Evolutionary conservation across 1,140 invertebrate species (phyloP).

Genomic region (Cyclargus thomasi): DNA sequence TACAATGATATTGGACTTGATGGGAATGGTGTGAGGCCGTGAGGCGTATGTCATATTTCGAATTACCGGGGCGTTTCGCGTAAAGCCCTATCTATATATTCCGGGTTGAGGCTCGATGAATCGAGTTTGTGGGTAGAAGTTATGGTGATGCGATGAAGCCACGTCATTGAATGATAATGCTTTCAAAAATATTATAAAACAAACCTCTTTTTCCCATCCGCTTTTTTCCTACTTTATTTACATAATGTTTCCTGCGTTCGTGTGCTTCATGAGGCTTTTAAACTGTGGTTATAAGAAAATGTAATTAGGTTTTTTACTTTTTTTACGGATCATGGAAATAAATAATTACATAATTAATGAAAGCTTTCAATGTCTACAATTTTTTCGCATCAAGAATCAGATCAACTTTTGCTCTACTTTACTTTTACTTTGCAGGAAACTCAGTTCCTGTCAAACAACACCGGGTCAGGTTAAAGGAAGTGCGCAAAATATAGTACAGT

Average conservation of each 20-base stretch:
- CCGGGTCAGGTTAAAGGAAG: background rate
- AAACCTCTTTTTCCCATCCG: background rate
- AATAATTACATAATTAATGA: too few relatives aligned
- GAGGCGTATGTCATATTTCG: constrained; percentile 1
- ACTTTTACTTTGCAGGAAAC: background rate
- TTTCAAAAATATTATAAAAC: background rate
- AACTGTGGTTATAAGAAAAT: too few relatives aligned
- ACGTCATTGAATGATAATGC: constrained; percentile 8
- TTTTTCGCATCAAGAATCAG: too few relatives aligned
- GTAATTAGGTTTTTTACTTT: too few relatives aligned
- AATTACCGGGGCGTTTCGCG: constrained; percentile 12
- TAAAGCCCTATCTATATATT: constrained; percentile 11
- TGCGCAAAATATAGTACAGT: constrained; percentile 5
- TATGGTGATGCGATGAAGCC: constrained; percentile 11
- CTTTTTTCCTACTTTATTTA: background rate
- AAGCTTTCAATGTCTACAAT: too few relatives aligned
- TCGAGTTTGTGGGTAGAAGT: constrained; percentile 8
- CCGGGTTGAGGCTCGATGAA: constrained; percentile 10
- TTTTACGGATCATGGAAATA: too few relatives aligned
- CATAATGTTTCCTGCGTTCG: background rate
- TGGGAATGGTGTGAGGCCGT: constrained; percentile 3
- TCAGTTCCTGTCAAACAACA: constrained; percentile 3
- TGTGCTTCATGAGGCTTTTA: too few relatives aligned
- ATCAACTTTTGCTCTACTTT: too few relatives aligned
- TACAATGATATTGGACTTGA: constrained; percentile 6